Evolutionary conservation across 2,797 vertebrate genomes (phyloP), one percentile per base, ranked within the genome.

Genomic region (Lateolabrax maculatus): DNA sequence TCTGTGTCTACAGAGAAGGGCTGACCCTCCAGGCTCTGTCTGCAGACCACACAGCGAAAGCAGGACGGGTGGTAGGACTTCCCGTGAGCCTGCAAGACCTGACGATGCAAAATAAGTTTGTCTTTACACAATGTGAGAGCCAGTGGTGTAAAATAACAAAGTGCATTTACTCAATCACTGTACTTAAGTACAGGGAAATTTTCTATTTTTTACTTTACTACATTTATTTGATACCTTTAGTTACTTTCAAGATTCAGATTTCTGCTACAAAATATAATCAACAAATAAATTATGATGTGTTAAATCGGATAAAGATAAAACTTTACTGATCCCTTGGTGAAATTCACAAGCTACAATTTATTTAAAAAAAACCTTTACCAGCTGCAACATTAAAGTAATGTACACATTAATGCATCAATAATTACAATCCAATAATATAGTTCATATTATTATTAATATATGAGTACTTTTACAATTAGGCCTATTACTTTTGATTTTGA

Each of bases 51-150:
- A 0, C 97, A 98, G 82, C 94, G 85, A 86, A 98, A 98, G 63
- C 97, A 98, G 87, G 95, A 94, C 0, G 96, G 95, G 81, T 98
- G 97, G 87, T 97, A 98, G 0, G 96, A 95, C 79, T 95, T 97
- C 65, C 97, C 97, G 18, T 94, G 86, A 61, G 97, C 97, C 90
- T 98, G 97, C 58, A 98, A 91, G 70, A 98, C 96, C 97, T 98
- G 92, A 27, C 6, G 21, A 80, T 6, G 34, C 41, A 74, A 36
- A 72, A 16, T 9, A 0, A 67, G 51, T 13, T 72, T 0, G 36
- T 27, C 23, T 57, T 61, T 27, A 31, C n/a, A 56, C 55, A 37
- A 0, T 27, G 41, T 15, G 9, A 55, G 15, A 16, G 36, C 16
- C 9, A 6, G 0, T 2, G 8, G 29, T 25, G 27, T 6, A 31